Evolutionary conservation across 2,888 invertebrate genomes (phyloP), one percentile per base, ranked within the genome.

Genomic region (Cryptus armator): DNA sequence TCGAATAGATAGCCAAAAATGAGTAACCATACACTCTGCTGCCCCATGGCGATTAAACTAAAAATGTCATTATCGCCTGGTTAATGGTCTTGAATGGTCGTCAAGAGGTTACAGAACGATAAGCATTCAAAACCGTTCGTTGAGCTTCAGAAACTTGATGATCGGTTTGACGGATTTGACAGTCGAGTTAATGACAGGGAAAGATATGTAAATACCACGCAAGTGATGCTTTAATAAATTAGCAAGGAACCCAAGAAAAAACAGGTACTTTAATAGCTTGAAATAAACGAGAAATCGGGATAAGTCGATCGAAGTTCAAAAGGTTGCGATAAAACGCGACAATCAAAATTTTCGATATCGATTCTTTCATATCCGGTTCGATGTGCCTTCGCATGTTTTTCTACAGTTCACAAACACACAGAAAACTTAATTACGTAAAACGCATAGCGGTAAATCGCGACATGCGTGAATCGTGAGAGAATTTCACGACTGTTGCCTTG

Each of bases 361-460:
- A 44, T 16, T 62, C 24, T 43, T 59, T 56, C 53, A 5, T 77
- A 51, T 67, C 59, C 70, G 67, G 74, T 79, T 51, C 48, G 24
- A 10, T 72, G 51, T 12, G 51, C 14, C 14, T 12, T 14, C 32
- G 29, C 29, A n/a, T 32, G 62, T 32, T 14, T 62, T n/a, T 62
- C 29, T 29, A 32, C 14, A 2, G 32, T 70, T 56, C 43, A 71
- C 71, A 48, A 46, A 29, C n/a, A 12, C 29, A 44, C 37, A 29
- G 24, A 77, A 37, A 66, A 53, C 68, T 71, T 64, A 64, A 76
- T 85, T 82, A 78, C 70, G 70, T 79, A 44, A 56, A 85, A 78
- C 78, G 68, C 16, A 24, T 78, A 84, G 81, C 85, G 85, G 78
- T 79, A 78, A 79, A 82, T 76, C 29, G 74, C 46, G 68, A 37